A percentile compares a stretch with the other conserved stretches of the same genome.
Evolutionary conservation across 2,113 vertebrate genomes (phyloP).

Genomic region (Burhinus bistriatus): DNA sequence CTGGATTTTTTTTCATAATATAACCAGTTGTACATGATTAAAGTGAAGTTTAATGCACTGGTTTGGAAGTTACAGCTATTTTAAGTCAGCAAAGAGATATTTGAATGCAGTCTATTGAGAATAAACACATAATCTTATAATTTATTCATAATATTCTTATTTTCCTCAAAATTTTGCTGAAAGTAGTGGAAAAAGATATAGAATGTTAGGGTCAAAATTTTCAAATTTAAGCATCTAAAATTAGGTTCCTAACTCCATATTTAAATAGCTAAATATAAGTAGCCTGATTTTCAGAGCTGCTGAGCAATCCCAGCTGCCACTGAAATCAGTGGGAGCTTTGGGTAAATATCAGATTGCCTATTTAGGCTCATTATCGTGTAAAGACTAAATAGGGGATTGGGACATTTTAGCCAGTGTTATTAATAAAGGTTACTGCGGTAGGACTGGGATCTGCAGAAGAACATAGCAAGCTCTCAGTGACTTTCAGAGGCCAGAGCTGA

Average conservation of each 20-base stretch:
- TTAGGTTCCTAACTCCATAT: background rate
- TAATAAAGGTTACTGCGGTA: background rate
- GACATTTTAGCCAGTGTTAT: background rate
- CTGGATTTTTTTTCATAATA: background rate
- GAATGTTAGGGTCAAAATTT: background rate
- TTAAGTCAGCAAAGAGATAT: background rate
- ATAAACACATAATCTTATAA: background rate
- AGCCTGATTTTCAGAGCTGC: slow-evolving; percentile 28
- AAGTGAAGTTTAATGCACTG: background rate
- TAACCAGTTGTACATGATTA: background rate
- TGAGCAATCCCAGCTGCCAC: slow-evolving; percentile 50
- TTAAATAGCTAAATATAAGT: slow-evolving; percentile 40
- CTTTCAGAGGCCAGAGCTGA: background rate
- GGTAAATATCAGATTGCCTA: slow-evolving; percentile 29
- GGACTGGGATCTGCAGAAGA: background rate
- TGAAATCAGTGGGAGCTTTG: slow-evolving; percentile 28
- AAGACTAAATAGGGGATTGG: background rate
- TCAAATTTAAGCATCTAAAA: background rate
- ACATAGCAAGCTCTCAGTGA: background rate
- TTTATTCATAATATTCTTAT: background rate
- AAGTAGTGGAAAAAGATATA: background rate
- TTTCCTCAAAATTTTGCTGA: background rate
- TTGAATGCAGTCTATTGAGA: background rate
- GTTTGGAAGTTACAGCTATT: background rate
- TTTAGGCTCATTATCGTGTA: background rate